A percentile compares a stretch with the other conserved stretches of the same genome.
Conservation (phyloP, 35 echinoderm and acorn worm genomes). For the Anneissia japonica region DNA sequence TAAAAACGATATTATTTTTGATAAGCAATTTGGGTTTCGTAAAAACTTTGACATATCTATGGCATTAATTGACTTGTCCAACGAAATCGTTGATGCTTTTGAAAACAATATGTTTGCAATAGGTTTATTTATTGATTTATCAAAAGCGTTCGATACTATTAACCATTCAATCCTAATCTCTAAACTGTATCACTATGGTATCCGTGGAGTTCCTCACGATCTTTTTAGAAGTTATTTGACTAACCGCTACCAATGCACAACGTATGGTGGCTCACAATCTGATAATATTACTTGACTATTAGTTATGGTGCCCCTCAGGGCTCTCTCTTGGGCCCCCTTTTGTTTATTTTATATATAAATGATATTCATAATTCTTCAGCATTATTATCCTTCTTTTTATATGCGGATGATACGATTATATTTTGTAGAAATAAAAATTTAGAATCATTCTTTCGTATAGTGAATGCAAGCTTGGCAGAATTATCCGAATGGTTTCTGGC, state of each 20-base stretch:
- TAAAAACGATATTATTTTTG: slow-evolving; percentile 20
- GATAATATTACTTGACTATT: not conserved
- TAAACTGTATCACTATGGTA: slow-evolving; percentile 30
- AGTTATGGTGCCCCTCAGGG: slow-evolving; percentile 43
- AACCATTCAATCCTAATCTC: slow-evolving; percentile 29
- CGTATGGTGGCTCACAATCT: not conserved
- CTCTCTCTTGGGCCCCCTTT: slow-evolving; percentile 14
- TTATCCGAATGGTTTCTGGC: too few relatives aligned
- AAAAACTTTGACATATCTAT: slow-evolving; percentile 2
- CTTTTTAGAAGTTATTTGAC: slow-evolving; percentile 31
- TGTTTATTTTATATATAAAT: slow-evolving; percentile 31
- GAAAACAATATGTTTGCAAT: slow-evolving; percentile 2
- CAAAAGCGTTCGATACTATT: slow-evolving; percentile 57
- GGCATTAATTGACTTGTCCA: slow-evolving; percentile 27
- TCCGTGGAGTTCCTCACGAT: slow-evolving; percentile 9
- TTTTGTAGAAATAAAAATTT: too few relatives aligned
- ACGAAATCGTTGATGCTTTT: slow-evolving; percentile 16
- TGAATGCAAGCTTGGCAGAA: too few relatives aligned
- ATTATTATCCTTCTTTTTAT: not conserved
- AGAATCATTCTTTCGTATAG: too few relatives aligned
- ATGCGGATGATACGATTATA: too few relatives aligned
- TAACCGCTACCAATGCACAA: slow-evolving; percentile 45
- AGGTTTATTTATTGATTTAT: slow-evolving; percentile 54
- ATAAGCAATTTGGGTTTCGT: slow-evolving; percentile 37
- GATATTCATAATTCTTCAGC: slow-evolving; percentile 24